Evolutionary conservation across 2,888 invertebrate species (phyloP), one percentile per base, ranked within the genome.

Genomic region (Microctonus hyperodae): DNA sequence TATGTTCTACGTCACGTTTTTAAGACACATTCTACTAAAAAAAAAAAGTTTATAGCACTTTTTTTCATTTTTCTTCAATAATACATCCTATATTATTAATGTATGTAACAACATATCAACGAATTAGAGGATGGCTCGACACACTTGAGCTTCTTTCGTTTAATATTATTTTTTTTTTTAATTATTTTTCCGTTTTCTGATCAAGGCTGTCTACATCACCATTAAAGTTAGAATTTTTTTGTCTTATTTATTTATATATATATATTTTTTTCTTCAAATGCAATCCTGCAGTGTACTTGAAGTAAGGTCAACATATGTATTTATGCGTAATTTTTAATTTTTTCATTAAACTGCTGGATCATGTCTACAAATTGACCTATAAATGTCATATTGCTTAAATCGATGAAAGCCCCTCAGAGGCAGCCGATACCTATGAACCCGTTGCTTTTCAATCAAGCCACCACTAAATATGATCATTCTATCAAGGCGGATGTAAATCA

Each of bases 301-400:
- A 40, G 50, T 50, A 50, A 60, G 22, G 28, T 50, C 20, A 22
- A 60, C 31, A 31, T 60, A 48, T 53, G 37, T 62, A 16, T 33
- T 51, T 37, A 31, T 62, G 25, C 31, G 25, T 37, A 16, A 22
- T 62, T 51, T 65, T 63, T 59, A 9, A n/a, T 68, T 55, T 48
- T 2, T 58, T 67, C 65, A 65, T 74, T 75, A 79, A 78, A 77
- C 70, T 68, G 67, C 71, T 74, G 75, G 75, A 78, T 79, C 78
- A 73, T 44, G 4, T 75, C 75, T 81, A 80, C 74, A 80, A 81
- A 81, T 81, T 81, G 81, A 80, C 80, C 80, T 62, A 62, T 77
- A 81, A 82, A 81, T 83, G 81, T 81, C 82, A 83, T 83, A 83
- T 83, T 83, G 81, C 82, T 83, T 83, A 77, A 82, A 81, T 78